A percentile compares a stretch with the other conserved stretches of the same genome.
These are phyloP conservation scores for Zaprionus davidi DNA, from an alignment of 1,140 invertebrate species.

Conservation along the genomic window DNA sequence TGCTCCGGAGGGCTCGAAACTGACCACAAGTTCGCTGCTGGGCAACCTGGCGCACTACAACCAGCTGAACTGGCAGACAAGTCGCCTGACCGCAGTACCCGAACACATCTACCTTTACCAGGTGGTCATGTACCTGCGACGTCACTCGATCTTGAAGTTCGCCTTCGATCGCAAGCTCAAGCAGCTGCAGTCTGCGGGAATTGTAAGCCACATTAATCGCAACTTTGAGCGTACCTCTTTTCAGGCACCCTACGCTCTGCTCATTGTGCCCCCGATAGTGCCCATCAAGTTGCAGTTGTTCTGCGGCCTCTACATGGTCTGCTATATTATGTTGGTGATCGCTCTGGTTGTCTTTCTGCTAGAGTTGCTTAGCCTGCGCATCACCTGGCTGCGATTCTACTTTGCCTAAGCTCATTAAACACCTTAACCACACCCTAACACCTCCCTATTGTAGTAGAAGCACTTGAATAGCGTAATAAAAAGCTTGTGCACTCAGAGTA, in stretches of 20 bases:
- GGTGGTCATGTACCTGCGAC: conserved; percentile 60
- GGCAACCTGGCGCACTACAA: conserved; percentile 56
- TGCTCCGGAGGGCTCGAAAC: neutral
- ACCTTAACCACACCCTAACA: too few species aligned
- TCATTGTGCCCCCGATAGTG: neutral
- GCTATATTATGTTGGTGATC: conserved; percentile 18
- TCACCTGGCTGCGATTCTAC: conserved; percentile 42
- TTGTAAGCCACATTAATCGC: conserved; percentile 46
- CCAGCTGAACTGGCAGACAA: conserved; percentile 40
- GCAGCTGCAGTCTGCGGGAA: conserved; percentile 60
- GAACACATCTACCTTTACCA: conserved; percentile 67
- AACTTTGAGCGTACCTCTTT: conserved; percentile 36
- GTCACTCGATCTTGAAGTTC: conserved; percentile 60
- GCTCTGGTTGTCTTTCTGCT: conserved; percentile 41
- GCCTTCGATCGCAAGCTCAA: conserved; percentile 66
- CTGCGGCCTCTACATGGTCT: conserved; percentile 52
- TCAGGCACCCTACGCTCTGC: neutral
- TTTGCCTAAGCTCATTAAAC: neutral
- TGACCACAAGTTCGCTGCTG: conserved; percentile 50
- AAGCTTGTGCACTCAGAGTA: neutral
- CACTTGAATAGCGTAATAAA: neutral
- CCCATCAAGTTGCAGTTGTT: conserved; percentile 39
- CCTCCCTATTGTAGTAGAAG: too few species aligned
- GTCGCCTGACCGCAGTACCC: conserved; percentile 44
- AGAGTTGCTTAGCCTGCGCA: conserved; percentile 46